Conservation (phyloP, 2,888 invertebrate species). For the Sesia apiformis region DNA sequence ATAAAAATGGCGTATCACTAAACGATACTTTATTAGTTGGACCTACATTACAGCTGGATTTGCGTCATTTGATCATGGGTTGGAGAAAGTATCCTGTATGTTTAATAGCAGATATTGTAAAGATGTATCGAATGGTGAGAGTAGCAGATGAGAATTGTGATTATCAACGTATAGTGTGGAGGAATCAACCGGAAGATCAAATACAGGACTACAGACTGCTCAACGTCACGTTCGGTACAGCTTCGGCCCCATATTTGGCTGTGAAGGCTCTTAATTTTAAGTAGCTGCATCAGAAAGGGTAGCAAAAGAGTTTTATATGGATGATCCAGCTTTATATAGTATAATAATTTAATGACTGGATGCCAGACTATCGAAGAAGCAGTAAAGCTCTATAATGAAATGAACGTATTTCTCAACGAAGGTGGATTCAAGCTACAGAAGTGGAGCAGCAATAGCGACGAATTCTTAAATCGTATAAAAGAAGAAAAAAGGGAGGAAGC, state of each 20-base stretch:
- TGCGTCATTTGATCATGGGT: constrained; percentile 17
- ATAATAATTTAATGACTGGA: constrained; percentile 15
- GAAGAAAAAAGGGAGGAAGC: neutral
- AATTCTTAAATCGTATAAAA: constrained; percentile 6
- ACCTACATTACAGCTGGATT: constrained; percentile 18
- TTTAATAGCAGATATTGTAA: constrained; percentile 19
- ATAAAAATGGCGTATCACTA: too few species aligned
- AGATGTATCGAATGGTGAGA: constrained; percentile 25
- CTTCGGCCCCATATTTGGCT: too few species aligned
- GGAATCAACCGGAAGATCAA: constrained; percentile 3
- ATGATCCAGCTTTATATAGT: too few species aligned
- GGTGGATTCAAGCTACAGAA: constrained; percentile 27
- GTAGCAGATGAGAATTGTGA: constrained; percentile 14
- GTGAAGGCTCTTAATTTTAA: too few species aligned
- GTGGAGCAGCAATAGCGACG: constrained; percentile 15
- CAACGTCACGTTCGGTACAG: constrained; percentile 20
- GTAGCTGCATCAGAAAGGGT: too few species aligned
- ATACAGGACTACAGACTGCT: constrained; percentile 13
- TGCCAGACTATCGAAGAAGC: constrained; percentile 13
- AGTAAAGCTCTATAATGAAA: constrained; percentile 12
- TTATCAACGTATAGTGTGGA: constrained; percentile 15
- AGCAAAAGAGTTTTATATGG: too few species aligned
- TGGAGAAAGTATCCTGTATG: constrained; percentile 16
- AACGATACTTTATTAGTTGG: too few species aligned
- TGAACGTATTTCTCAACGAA: constrained; percentile 15